phyloP scores from a whole-genome alignment of 2,888 invertebrate genomes.

The Cryptocephalus moraei region DNA sequence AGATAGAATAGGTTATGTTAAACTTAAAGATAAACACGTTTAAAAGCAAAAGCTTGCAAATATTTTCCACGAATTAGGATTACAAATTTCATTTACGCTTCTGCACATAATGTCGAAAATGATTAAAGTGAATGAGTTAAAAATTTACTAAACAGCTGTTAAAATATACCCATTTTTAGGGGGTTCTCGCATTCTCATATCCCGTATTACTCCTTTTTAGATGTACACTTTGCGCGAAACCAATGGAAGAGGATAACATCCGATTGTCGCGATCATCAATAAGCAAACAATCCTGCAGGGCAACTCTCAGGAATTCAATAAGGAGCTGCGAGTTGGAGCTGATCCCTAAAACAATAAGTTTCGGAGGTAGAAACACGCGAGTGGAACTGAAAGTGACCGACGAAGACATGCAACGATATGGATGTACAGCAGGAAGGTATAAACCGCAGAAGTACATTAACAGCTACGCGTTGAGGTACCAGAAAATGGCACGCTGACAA shows the following conservation, averaged over 20 bases:
- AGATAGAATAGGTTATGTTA: too few relatives aligned
- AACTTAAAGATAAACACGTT: too few relatives aligned
- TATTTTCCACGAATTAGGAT: too few relatives aligned
- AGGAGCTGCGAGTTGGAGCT: constrained; percentile 12
- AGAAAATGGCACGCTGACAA: constrained; percentile 13
- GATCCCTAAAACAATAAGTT: constrained; percentile 2
- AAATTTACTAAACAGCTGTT: too few relatives aligned
- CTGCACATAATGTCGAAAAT: too few relatives aligned
- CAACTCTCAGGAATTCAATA: constrained; percentile 9
- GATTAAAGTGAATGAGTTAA: too few relatives aligned
- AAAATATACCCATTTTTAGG: too few relatives aligned
- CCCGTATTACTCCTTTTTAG: constrained; percentile 3
- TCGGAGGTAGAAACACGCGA: too few relatives aligned
- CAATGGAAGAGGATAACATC: constrained; percentile 24
- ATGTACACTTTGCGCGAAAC: constrained; percentile 43
- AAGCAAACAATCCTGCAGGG: constrained; percentile 3
- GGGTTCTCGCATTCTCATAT: too few relatives aligned
- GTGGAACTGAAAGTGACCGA: too few relatives aligned
- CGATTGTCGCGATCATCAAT: constrained; percentile 5
- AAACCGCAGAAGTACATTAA: constrained; percentile 13
- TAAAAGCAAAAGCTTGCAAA: too few relatives aligned
- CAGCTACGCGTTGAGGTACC: constrained; percentile 19
- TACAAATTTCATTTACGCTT: too few relatives aligned
- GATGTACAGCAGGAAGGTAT: constrained; percentile 7
- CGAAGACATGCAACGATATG: not conserved